Evolutionary conservation across 1,140 invertebrate species (phyloP).

Genomic region (Neoseiulus cucumeris): DNA sequence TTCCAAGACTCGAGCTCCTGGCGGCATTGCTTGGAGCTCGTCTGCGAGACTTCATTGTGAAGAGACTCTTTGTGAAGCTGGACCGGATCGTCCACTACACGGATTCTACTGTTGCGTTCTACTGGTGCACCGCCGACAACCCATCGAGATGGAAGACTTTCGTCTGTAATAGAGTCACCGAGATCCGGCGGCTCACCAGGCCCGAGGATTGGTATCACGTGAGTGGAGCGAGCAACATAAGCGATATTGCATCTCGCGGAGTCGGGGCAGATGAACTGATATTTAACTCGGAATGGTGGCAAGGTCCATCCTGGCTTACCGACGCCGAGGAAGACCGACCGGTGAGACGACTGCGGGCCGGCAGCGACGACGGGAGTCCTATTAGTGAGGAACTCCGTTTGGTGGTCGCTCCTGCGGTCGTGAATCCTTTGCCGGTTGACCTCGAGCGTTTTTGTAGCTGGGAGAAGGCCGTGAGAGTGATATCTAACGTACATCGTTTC

Average conservation of each 20-base stretch:
- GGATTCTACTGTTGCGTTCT: background rate
- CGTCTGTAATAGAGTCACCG: background rate
- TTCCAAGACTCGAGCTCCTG: slow-evolving; percentile 11
- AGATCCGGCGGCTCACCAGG: background rate
- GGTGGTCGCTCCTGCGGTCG: background rate
- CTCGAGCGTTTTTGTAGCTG: background rate
- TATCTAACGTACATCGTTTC: background rate
- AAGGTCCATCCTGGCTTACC: background rate
- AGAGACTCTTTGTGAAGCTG: background rate
- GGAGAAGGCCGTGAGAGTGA: background rate
- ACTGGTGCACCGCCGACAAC: background rate
- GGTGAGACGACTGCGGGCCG: background rate
- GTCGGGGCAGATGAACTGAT: background rate
- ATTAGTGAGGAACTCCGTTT: background rate
- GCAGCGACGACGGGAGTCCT: background rate
- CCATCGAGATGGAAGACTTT: background rate
- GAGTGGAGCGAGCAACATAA: background rate
- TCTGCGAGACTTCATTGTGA: background rate
- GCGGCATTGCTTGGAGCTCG: slow-evolving; percentile 2
- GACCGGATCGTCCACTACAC: background rate
- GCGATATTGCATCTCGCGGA: background rate
- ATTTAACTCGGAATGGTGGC: background rate
- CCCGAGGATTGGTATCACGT: background rate
- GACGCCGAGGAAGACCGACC: background rate
- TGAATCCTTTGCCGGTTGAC: background rate